Evolutionary conservation across 1,140 invertebrate species (phyloP), one percentile per base, ranked within the genome.

Genomic region (Dermatophagoides farinae): DNA sequence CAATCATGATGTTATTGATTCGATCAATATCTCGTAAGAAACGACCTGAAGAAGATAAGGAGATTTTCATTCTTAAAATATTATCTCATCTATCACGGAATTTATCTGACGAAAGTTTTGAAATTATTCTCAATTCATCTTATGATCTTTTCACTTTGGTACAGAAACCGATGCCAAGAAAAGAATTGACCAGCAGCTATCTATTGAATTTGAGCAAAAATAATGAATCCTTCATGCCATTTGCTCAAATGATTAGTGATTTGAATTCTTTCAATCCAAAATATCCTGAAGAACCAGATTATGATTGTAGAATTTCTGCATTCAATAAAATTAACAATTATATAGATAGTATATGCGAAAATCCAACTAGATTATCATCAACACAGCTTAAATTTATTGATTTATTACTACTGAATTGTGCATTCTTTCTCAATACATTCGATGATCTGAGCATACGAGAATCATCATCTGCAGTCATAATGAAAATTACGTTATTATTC

Each of bases 221-320:
- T n/a, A 60, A 67, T 55, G 44, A 74, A 57, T 68, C 77, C 71
- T 66, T 69, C 58, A 50, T 61, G 23, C 64, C 65, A 40, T 70
- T 75, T 43, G 73, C 77, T 6, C 66, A 76, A 6, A 63, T 84
- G 8, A 70, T 86, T 8, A 64, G 63, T 9, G 76, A 84, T 67
- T 74, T 97, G 40, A 96, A 96, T 74, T 79, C 89, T 0, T 93
- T 80, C 76, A 84, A 95, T 72, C 73, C 76, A 22, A 79, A 80
- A 59, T 85, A 85, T 78, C 76, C 93, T 9, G 89, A 95, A 64
- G 89, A 96, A 68, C 88, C 91, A 0, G 89, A 97, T 72, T 91
- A 86, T 68, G 79, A 85, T 49, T 77, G 76, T 62, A 76, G 92
- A 64, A 70, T 93, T 14, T 79, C 82, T 55, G 75, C 70, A 20